Conservation (phyloP, 2,113 vertebrate genomes). For the Melanostigma gelatinosum region DNA sequence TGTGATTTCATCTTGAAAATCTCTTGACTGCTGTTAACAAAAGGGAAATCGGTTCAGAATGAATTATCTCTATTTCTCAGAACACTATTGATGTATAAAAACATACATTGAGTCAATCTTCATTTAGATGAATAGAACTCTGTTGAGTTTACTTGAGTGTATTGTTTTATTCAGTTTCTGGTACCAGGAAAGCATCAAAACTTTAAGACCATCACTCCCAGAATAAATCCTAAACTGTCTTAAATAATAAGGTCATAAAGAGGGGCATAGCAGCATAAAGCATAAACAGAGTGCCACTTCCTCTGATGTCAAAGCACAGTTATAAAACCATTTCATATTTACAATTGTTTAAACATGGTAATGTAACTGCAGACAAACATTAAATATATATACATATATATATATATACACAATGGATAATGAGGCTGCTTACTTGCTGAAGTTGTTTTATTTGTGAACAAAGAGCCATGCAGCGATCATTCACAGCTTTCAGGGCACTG, state of each 20-base stretch:
- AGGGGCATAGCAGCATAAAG: neutral
- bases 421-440: constrained; percentile 65
- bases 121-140: neutral
- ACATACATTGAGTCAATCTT: neutral
- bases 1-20: constrained; percentile 80
- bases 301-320: neutral
- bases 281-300: neutral
- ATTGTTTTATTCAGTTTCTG: neutral
- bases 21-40: constrained; percentile 73
- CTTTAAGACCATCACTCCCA: too few relatives aligned
- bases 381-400: neutral
- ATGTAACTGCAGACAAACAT: neutral
- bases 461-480: constrained; percentile 67
- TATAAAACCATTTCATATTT: neutral
- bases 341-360: neutral
- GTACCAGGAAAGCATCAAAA: neutral
- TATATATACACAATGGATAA: neutral
- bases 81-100: neutral
- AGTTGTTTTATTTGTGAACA: constrained; percentile 74
- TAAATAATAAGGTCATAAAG: neutral
- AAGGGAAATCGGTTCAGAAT: neutral
- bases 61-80: neutral
- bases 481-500: constrained; percentile 73
- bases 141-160: neutral
- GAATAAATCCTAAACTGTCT: neutral